A percentile compares a stretch with the other conserved stretches of the same genome.
Conservation (phyloP, 1,140 invertebrate species). For the Microplitis demolitor region DNA sequence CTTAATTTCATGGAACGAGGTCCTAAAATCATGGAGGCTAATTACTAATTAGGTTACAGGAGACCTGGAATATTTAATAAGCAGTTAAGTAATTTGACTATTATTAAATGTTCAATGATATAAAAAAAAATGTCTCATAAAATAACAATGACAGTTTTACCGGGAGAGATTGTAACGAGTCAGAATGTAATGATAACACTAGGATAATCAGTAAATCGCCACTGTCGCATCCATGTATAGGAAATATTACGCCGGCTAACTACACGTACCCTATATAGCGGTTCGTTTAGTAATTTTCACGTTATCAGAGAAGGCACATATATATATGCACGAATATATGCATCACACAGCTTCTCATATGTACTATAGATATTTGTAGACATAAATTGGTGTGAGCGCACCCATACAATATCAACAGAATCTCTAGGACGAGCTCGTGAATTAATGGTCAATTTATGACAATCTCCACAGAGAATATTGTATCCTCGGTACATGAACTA, state of each 20-base stretch:
- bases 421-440: constrained; percentile 4
- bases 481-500: neutral
- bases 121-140: no score
- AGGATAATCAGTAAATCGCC: neutral
- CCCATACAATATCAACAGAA: neutral
- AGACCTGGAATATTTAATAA: neutral
- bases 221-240: neutral
- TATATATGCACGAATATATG: neutral
- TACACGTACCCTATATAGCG: neutral
- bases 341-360: neutral
- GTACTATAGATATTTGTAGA: no score
- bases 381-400: neutral
- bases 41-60: neutral
- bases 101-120: no score
- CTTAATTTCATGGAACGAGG: no score
- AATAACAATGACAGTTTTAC: no score
- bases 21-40: neutral
- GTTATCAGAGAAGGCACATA: neutral
- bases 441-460: constrained; percentile 25
- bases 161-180: no score
- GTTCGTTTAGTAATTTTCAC: constrained; percentile 4
- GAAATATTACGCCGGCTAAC: neutral
- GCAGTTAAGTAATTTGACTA: neutral
- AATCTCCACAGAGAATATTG: neutral
- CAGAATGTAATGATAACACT: neutral